Percentiles rank a stretch among this genome's conserved stretches.
These are phyloP conservation scores for Campoplex capitator DNA, from an alignment of 2,888 invertebrate genomes.

Conservation along the genomic window DNA sequence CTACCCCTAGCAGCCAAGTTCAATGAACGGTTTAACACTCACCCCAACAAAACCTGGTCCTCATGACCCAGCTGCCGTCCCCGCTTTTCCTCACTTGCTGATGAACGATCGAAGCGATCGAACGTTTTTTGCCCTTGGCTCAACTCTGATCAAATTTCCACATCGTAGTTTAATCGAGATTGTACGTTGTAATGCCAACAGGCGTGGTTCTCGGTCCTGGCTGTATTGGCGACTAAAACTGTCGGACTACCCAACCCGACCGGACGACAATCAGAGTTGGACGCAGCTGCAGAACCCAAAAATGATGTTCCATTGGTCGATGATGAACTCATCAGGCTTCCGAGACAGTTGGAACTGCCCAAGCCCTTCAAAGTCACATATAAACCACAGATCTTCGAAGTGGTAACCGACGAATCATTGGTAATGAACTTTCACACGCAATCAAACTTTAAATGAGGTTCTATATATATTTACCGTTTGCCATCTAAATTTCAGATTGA, in stretches of 20 bases:
- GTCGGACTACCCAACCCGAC: constrained; percentile 74
- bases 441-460: not conserved
- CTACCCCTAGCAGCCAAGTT: constrained; percentile 16
- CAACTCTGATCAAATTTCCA: constrained; percentile 29
- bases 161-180: constrained; percentile 32
- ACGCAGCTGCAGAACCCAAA: constrained; percentile 44
- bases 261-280: constrained; percentile 68
- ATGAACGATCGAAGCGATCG: constrained; percentile 26
- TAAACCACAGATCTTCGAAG: constrained; percentile 22
- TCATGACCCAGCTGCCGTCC: not conserved
- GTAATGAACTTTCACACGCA: constrained; percentile 18
- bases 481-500: constrained; percentile 47
- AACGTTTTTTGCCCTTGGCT: constrained; percentile 21
- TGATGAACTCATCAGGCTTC: constrained; percentile 66
- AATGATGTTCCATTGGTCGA: constrained; percentile 17
- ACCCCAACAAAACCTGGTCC: constrained; percentile 36
- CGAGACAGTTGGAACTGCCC: constrained; percentile 70
- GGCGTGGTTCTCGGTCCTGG: constrained; percentile 77
- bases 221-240: constrained; percentile 72
- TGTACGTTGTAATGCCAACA: constrained; percentile 61
- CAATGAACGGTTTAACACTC: constrained; percentile 40
- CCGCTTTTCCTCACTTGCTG: not conserved
- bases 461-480: not conserved
- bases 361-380: constrained; percentile 62
- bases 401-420: constrained; percentile 33